These are phyloP conservation scores for Hormaphis cornu DNA, from an alignment of 1,140 invertebrate species.

Conservation along the genomic window DNA sequence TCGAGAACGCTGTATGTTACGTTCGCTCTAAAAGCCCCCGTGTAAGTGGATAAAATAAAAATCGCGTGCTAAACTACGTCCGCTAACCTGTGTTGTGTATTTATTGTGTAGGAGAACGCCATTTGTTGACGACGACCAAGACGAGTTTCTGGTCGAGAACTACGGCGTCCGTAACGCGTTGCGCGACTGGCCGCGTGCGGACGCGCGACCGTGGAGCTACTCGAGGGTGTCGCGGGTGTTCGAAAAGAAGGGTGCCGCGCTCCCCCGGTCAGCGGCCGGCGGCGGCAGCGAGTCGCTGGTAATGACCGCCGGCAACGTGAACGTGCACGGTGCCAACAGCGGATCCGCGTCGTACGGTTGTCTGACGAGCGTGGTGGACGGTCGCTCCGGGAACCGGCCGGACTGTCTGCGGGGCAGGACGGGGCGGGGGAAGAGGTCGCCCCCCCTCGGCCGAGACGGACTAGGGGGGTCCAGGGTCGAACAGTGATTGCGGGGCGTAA, in stretches of 20 bases:
- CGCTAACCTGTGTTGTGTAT: background rate
- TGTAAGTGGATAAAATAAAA: too few species aligned
- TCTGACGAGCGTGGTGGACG: background rate
- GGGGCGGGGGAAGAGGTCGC: background rate
- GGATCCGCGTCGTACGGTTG: background rate
- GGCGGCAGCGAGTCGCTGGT: background rate
- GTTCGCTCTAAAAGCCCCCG: too few species aligned
- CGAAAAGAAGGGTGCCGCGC: background rate
- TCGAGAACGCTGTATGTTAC: too few species aligned
- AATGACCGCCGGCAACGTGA: slow-evolving; percentile 7
- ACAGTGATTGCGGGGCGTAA: too few species aligned
- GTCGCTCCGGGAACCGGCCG: background rate
- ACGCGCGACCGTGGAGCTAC: background rate
- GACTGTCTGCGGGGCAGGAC: background rate
- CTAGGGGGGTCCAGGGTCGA: too few species aligned
- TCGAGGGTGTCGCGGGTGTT: background rate
- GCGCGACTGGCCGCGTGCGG: background rate
- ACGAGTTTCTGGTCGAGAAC: background rate
- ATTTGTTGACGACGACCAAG: background rate
- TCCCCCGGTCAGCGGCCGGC: background rate
- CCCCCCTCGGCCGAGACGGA: too few species aligned
- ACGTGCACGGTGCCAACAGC: background rate
- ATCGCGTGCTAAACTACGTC: too few species aligned
- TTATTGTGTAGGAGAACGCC: background rate
- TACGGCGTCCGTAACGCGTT: background rate